phyloP scores from a whole-genome alignment of 1,140 invertebrate genomes.

The Bilobella aurantiaca region DNA sequence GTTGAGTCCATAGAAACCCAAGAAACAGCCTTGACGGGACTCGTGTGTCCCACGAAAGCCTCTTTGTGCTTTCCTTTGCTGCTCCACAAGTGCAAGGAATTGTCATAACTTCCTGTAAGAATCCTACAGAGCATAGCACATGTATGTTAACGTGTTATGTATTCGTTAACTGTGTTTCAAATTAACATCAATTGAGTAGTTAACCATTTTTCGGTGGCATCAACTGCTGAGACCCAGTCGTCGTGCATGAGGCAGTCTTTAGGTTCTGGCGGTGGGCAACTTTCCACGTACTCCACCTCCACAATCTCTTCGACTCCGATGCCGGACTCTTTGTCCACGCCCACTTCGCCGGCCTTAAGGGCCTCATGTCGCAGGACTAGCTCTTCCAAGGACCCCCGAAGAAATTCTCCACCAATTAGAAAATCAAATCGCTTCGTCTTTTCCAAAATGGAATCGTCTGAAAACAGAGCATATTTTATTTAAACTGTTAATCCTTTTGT shows the following conservation, averaged over 20 bases:
- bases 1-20: conserved; percentile 64
- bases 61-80: conserved; percentile 68
- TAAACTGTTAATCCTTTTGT: no score
- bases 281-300: conserved; percentile 80
- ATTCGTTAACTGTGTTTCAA: no score
- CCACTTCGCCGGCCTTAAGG: conserved; percentile 11
- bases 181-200: no score
- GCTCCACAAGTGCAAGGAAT: conserved; percentile 80
- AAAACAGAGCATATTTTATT: background rate
- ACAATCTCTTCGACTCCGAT: conserved; percentile 55
- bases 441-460: conserved; percentile 30
- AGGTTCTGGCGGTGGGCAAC: conserved; percentile 75
- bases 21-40: conserved; percentile 71
- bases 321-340: background rate
- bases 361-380: conserved; percentile 37
- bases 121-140: conserved; percentile 51
- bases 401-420: conserved; percentile 65
- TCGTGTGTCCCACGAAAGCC: conserved; percentile 73
- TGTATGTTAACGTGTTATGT: no score
- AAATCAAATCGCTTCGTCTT: conserved; percentile 75
- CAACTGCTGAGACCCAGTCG: conserved; percentile 86
- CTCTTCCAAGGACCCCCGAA: conserved; percentile 56
- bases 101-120: conserved; percentile 88
- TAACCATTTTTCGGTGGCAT: conserved; percentile 61
- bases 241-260: conserved; percentile 83